Base-by-base conservation (phyloP, 2,113 vertebrate species). In the Rhynchomys soricoides region DNA sequence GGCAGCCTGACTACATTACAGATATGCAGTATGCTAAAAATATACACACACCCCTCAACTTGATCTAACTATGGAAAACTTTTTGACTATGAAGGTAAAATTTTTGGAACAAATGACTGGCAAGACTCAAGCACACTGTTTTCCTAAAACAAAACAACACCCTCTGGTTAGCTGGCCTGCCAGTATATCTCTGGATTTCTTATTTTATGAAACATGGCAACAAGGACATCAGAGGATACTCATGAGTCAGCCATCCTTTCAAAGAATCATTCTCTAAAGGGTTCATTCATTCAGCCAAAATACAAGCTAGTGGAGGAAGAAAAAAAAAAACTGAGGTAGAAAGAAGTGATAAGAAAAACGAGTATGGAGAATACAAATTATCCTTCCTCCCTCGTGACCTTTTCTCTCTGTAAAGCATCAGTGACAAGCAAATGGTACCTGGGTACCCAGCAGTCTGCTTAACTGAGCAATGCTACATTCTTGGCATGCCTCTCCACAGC, bases 31-130 rank as follows among this genome's bases (percentile, higher is more conserved):
- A 83, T 10, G 21, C 89, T 96, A 96, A 96, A 96, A 45, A 96
- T 90, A 95, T 1, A 62, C 3, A 17, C 6, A 40, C 37, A 66
- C 37, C 83, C 79, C 37, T 55, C 89, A 91, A 85, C 66, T 86
- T 70, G 50, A 96, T 95, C 93, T 85, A 81, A 81, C 62, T 95
- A 91, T 15, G 31, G 93, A 82, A 95, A 96, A 93, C 95, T 89
- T 95, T 87, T 82, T 86, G 57, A 16, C 91, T 91, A 85, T 59
- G 77, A 71, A 85, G 77, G 26, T 86, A 96, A 88, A 82, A 83
- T 92, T 92, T 93, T 95, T 59, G 86, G 86, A 93, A 62, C 29
- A 88, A 93, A 88, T 22, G n/a, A 91, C 70, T 59, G 1, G 13
- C 40, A 82, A 87, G 73, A 57, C 43, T 90, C 62, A 88, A 86